Base-by-base conservation (phyloP, 2,888 invertebrate species). In the Cacoxenus indagator region DNA sequence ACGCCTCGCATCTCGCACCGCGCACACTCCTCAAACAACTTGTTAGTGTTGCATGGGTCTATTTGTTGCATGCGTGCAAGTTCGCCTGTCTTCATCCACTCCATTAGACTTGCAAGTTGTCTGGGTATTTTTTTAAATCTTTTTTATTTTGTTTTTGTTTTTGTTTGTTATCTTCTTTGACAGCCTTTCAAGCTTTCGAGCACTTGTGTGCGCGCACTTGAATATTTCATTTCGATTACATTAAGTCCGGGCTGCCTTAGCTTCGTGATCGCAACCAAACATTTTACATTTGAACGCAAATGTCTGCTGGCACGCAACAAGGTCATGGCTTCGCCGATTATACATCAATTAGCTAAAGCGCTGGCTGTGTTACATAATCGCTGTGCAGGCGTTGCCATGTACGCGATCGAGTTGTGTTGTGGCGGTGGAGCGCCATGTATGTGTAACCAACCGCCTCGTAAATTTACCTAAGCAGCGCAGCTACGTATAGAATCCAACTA, bases 271-370 rank as follows among this genome's bases (percentile, higher is more conserved):
- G 9, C 31, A 31, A 31, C 5, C 31, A 31, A 31, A 31, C 9
- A 31, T 4, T 48, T 22, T 51, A 22, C 22, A 22, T 51, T 24
- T 51, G 51, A 62, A 62, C 22, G 61, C 22, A 37, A 37, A 27
- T 57, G 17, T 26, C n/a, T 17, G 29, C 64, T 5, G 67, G 67
- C 83, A 81, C 81, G 81, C 80, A 80, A 83, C 80, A 80, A 80
- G 80, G 83, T 80, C 83, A 83, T 76, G 73, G 73, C 77, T 73
- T 65, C 67, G 61, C 1, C 46, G 37, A 2, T 48, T 2, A 48
- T 55, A 69, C 51, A 67, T 19, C 51, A 48, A 68, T 62, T 62
- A 62, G 61, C 45, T 24, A 43, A 62, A 62, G 14, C 24, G 26
- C 19, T 45, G 43, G 22, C 22, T 14, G 31, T n/a, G 9, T 59